Evolutionary conservation across 1,140 invertebrate genomes (phyloP), one percentile per base, ranked within the genome.

Genomic region (Ceratina japonica): DNA sequence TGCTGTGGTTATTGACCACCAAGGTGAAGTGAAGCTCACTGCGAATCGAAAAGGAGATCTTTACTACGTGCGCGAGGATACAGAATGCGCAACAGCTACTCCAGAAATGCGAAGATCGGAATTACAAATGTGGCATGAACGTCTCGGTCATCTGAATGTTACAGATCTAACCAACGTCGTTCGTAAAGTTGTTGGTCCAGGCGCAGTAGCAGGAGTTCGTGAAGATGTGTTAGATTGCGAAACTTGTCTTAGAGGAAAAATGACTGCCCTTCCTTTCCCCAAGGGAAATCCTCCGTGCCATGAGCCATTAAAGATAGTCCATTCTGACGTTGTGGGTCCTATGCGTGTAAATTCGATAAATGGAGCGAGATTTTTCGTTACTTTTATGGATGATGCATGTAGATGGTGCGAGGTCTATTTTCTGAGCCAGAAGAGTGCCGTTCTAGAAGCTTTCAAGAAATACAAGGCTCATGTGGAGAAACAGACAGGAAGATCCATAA

Each of bases 371-470:
- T 86, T 81, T 44, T 81, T 82, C 49, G 63, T 56, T 4, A 86
- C 82, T 13, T 83, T 87, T 27, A 79, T 85, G 3, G 85, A 88
- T 52, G 79, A 85, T 16, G 20, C 69, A 7, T 73, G 71, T 8
- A 54, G 68, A 44, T 71, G 52, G 0, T 65, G 75, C 2, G n/a
- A 62, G 16, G 58, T 76, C 15, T 72, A 71, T 12, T 44, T 72
- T 20, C 3, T 79, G 2, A 62, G 12, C 1, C 15, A 64, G 15
- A 79, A 72, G 20, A 65, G 52, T 49, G 31, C 65, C 18, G 62
- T 66, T 16, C 59, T 65, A 27, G 31, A 12, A 10, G 61, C 24
- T 18, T 61, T 79, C 24, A 59, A 65, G 16, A 44, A 68, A 37
- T 73, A 73, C 16, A 59, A 72, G 1, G 0, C 0, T 5, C 15